Percentiles rank a stretch among this genome's conserved stretches.
Conservation (phyloP, 2,797 vertebrate species). For the Rhabdophis nuchalis region DNA sequence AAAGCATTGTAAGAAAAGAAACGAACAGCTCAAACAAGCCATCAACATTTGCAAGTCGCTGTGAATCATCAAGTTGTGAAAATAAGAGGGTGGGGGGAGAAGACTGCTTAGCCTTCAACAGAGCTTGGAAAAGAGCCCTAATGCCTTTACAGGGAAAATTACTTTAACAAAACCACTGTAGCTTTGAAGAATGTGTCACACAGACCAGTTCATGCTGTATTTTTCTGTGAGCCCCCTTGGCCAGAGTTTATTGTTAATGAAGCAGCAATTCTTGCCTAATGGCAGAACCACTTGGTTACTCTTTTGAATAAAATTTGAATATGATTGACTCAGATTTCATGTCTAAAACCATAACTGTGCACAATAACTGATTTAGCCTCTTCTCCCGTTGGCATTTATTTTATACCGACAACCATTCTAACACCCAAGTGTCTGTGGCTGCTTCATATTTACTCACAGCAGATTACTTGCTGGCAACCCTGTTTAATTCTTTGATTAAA, state of each 20-base stretch:
- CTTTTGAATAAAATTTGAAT: constrained; percentile 57
- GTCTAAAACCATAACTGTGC: constrained; percentile 51
- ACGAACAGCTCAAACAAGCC: constrained; percentile 43
- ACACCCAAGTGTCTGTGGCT: background rate
- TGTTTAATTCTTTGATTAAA: constrained; percentile 12
- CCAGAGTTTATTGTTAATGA: constrained; percentile 64
- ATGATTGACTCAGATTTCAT: constrained; percentile 54
- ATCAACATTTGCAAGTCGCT: constrained; percentile 49
- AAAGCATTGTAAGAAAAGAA: constrained; percentile 54
- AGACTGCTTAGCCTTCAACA: constrained; percentile 46
- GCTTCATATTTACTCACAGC: background rate
- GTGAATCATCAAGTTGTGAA: constrained; percentile 52
- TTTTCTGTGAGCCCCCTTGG: constrained; percentile 60
- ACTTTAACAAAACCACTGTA: constrained; percentile 50
- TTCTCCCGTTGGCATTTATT: constrained; percentile 13
- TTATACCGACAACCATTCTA: constrained; percentile 4
- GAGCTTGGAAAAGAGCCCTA: constrained; percentile 60
- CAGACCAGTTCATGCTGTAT: constrained; percentile 38
- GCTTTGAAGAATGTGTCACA: constrained; percentile 40
- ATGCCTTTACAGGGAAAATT: constrained; percentile 49
- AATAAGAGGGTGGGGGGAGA: constrained; percentile 58
- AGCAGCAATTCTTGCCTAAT: constrained; percentile 57
- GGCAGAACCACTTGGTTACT: constrained; percentile 56
- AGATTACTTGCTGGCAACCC: constrained; percentile 7
- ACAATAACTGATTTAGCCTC: constrained; percentile 48